A percentile compares a stretch with the other conserved stretches of the same genome.
Evolutionary conservation across 2,113 vertebrate species (phyloP).

Genomic region (Furnarius figulus): DNA sequence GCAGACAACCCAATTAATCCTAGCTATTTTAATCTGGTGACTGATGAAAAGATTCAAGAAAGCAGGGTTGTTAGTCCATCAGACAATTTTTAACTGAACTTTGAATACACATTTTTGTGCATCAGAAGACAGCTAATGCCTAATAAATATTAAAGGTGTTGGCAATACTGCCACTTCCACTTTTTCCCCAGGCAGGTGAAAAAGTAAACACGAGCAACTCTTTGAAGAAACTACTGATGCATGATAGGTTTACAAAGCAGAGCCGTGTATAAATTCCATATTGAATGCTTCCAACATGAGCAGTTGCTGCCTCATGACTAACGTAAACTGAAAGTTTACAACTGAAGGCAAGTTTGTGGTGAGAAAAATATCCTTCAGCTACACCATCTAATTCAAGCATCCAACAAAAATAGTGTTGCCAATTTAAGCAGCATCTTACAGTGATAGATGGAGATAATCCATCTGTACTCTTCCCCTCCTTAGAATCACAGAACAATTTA

Average conservation of each 20-base stretch:
- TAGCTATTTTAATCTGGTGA: conserved; percentile 45
- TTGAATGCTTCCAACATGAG: not conserved
- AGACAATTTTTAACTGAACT: conserved; percentile 8
- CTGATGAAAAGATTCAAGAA: conserved; percentile 46
- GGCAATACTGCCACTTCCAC: not conserved
- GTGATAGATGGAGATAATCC: not conserved
- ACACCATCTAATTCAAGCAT: not conserved
- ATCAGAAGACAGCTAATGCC: not conserved
- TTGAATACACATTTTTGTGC: not conserved
- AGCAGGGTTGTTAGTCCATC: not conserved
- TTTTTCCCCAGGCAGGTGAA: not conserved
- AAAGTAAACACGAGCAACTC: not conserved
- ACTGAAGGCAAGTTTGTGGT: not conserved
- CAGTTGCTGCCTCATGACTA: not conserved
- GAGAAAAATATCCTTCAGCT: not conserved
- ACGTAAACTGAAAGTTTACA: not conserved
- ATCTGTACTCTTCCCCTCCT: not conserved
- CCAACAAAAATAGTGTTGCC: not conserved
- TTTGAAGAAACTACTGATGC: not conserved
- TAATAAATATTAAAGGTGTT: not conserved
- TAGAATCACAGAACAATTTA: not conserved
- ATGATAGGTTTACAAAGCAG: not conserved
- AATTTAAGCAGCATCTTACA: not conserved
- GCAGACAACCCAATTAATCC: conserved; percentile 36
- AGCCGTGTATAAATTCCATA: not conserved